Percentiles rank a stretch among this genome's conserved stretches.
Conservation (phyloP, 1,140 invertebrate species). For the Bombus waltoni region DNA sequence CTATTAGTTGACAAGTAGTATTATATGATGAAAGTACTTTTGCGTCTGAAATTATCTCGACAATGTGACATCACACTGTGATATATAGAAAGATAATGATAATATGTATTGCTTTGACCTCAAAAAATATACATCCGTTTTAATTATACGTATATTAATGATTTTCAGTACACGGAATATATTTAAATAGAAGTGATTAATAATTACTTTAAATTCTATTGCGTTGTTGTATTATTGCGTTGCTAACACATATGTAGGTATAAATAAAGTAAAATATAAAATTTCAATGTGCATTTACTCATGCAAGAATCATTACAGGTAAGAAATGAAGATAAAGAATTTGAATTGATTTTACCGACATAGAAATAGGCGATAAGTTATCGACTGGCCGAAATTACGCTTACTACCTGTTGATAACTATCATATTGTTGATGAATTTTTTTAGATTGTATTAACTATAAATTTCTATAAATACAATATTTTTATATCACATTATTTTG, state of each 20-base stretch:
- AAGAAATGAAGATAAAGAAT: not conserved
- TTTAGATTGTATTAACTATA: not conserved
- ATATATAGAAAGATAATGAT: not conserved
- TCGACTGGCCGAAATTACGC: not conserved
- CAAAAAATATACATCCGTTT: not conserved
- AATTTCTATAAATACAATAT: not conserved
- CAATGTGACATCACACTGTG: not conserved
- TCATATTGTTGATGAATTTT: not conserved
- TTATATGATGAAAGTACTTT: not conserved
- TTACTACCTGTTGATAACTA: not conserved
- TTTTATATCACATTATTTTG: too few species aligned
- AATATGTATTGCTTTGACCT: not conserved
- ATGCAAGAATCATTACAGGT: not conserved
- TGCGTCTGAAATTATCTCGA: not conserved
- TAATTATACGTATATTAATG: not conserved
- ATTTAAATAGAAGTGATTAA: not conserved
- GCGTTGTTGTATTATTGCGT: not conserved
- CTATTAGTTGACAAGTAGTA: too few species aligned
- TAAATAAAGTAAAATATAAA: not conserved
- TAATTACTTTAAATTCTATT: conserved; percentile 2
- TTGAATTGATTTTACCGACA: conserved; percentile 6
- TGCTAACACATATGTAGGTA: not conserved
- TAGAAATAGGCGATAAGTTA: not conserved
- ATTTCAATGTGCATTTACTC: not conserved
- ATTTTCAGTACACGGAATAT: not conserved